Evolutionary conservation across 1,140 invertebrate species (phyloP).

Genomic region (Notospermus geniculatus): DNA sequence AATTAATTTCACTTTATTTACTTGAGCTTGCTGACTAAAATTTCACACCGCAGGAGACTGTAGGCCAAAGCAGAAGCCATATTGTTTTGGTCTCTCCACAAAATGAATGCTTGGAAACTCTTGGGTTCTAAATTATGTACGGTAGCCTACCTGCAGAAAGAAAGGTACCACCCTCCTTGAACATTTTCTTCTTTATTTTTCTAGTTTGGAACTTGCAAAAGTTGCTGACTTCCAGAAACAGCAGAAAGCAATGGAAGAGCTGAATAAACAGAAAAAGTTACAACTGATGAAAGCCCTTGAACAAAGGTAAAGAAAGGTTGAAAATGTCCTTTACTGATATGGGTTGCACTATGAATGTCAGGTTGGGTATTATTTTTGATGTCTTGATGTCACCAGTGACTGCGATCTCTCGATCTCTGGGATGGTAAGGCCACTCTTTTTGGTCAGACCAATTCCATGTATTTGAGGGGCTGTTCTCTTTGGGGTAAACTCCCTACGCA

Average conservation of each 20-base stretch:
- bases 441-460: background rate
- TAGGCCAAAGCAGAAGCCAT: conserved; percentile 69
- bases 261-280: conserved; percentile 72
- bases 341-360: too few relatives aligned
- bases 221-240: conserved; percentile 68
- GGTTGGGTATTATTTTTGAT: too few relatives aligned
- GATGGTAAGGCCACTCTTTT: too few relatives aligned
- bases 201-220: conserved; percentile 38
- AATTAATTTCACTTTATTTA: background rate
- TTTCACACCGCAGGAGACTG: conserved; percentile 60
- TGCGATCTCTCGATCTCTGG: too few relatives aligned
- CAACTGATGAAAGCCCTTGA: conserved; percentile 69
- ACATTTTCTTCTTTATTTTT: background rate
- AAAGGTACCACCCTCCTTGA: background rate
- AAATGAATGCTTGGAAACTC: background rate
- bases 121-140: background rate
- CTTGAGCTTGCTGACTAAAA: background rate
- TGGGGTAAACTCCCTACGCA: too few relatives aligned
- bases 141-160: background rate
- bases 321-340: too few relatives aligned
- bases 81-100: too few relatives aligned
- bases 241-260: conserved; percentile 73
- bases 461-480: too few relatives aligned
- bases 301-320: conserved; percentile 70
- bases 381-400: too few relatives aligned